A percentile compares a stretch with the other conserved stretches of the same genome.
Evolutionary conservation across 2,113 vertebrate species (phyloP).

Genomic region (Galeopterus variegatus): DNA sequence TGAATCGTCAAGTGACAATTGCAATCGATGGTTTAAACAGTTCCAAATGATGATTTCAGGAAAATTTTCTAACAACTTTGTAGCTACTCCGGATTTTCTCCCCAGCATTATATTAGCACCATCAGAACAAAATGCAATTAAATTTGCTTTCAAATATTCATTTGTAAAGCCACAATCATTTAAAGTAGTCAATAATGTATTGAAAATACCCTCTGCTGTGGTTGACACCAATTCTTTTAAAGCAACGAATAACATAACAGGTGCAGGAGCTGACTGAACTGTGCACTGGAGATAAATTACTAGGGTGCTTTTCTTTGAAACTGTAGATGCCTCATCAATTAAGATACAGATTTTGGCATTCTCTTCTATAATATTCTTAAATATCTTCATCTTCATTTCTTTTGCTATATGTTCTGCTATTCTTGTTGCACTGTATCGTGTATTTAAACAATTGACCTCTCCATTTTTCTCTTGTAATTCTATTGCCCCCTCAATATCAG

Average conservation of each 20-base stretch:
- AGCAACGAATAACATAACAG: conserved; percentile 50
- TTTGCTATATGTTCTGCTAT: conserved; percentile 61
- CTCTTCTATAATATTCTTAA: conserved; percentile 59
- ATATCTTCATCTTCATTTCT: conserved; percentile 68
- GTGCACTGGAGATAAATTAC: conserved; percentile 44
- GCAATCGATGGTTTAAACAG: conserved; percentile 56
- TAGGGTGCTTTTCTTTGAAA: conserved; percentile 61
- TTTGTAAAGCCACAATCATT: conserved; percentile 58
- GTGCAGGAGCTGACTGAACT: neutral
- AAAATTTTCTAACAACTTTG: conserved; percentile 63
- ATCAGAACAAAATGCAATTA: conserved; percentile 65
- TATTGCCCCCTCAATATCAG: conserved; percentile 36
- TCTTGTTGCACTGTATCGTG: conserved; percentile 45
- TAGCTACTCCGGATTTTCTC: conserved; percentile 47
- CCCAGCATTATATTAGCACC: conserved; percentile 47
- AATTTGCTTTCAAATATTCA: conserved; percentile 68
- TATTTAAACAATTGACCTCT: conserved; percentile 64
- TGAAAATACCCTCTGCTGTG: conserved; percentile 4
- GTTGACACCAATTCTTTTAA: conserved; percentile 55
- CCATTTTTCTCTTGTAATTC: conserved; percentile 62
- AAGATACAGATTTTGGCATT: conserved; percentile 57
- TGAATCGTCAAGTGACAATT: conserved; percentile 66
- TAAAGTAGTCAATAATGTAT: conserved; percentile 43
- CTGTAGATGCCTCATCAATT: conserved; percentile 2
- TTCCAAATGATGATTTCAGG: conserved; percentile 66